Evolutionary conservation across 2,888 invertebrate species (phyloP).

Genomic region (Boloria selene): DNA sequence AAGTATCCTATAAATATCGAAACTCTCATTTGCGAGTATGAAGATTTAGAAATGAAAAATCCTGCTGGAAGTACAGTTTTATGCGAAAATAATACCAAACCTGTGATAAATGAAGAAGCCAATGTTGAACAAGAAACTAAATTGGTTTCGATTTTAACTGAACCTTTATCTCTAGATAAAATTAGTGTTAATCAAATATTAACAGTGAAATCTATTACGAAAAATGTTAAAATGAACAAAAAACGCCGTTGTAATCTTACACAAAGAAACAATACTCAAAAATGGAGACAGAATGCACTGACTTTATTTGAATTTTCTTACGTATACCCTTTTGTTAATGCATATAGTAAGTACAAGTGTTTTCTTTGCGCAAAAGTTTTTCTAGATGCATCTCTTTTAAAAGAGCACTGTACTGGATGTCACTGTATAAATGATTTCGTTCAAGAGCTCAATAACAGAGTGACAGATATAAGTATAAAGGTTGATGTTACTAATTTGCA

Average conservation of each 20-base stretch:
- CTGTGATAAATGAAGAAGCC: neutral
- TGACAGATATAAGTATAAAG: constrained; percentile 59
- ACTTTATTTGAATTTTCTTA: constrained; percentile 60
- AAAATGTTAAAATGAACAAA: constrained; percentile 51
- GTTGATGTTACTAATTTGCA: constrained; percentile 60
- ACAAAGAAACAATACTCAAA: constrained; percentile 42
- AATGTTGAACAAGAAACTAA: constrained; percentile 24
- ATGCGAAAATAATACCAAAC: no score
- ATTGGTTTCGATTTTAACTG: constrained; percentile 49
- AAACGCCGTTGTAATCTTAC: constrained; percentile 32
- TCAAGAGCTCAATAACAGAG: constrained; percentile 52
- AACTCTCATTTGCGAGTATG: constrained; percentile 49
- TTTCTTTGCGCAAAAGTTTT: constrained; percentile 58
- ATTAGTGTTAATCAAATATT: constrained; percentile 44
- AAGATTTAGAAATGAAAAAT: constrained; percentile 33
- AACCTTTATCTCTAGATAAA: constrained; percentile 55
- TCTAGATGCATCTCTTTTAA: constrained; percentile 52
- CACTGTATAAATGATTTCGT: constrained; percentile 56
- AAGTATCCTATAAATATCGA: constrained; percentile 58
- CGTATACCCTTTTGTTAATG: constrained; percentile 65
- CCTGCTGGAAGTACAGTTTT: neutral
- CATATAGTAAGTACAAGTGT: constrained; percentile 65
- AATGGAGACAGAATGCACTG: constrained; percentile 60
- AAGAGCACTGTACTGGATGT: constrained; percentile 51
- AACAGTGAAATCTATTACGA: constrained; percentile 44